Evolutionary conservation across 2,888 invertebrate species (phyloP).

Genomic region (Xestia c-nigrum): DNA sequence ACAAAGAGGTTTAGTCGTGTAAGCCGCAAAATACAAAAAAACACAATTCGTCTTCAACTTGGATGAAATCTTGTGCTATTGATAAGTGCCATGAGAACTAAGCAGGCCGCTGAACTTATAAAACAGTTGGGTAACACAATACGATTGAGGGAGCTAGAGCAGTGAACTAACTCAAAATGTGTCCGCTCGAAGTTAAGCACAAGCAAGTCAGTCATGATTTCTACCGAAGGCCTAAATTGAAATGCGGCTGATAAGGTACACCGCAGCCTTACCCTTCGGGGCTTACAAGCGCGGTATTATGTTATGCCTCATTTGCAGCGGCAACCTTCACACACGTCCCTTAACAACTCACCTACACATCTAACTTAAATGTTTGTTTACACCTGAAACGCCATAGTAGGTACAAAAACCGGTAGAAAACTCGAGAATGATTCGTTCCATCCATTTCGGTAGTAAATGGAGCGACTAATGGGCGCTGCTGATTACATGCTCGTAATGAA

Average conservation of each 20-base stretch:
- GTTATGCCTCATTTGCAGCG: not conserved
- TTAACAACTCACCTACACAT: not conserved
- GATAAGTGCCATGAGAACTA: not conserved
- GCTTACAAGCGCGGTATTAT: not conserved
- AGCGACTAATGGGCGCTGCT: conserved; percentile 56
- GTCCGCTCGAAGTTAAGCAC: not conserved
- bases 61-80: not conserved
- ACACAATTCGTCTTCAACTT: not conserved
- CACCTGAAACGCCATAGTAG: conserved; percentile 11
- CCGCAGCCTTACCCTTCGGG: not conserved
- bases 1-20: not conserved
- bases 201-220: not conserved
- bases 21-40: not conserved
- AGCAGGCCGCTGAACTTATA: not conserved
- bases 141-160: not conserved
- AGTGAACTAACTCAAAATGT: not conserved
- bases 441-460: conserved; percentile 60
- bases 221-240: not conserved
- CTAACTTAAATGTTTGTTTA: conserved; percentile 30
- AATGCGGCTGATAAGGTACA: not conserved
- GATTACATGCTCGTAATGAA: conserved; percentile 60
- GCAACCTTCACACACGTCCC: not conserved
- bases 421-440: conserved; percentile 35
- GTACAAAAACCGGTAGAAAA: conserved; percentile 45
- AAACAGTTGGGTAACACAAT: not conserved